These are phyloP conservation scores for Zaprionus lineosus DNA, from an alignment of 2,888 invertebrate species.

Conservation along the genomic window DNA sequence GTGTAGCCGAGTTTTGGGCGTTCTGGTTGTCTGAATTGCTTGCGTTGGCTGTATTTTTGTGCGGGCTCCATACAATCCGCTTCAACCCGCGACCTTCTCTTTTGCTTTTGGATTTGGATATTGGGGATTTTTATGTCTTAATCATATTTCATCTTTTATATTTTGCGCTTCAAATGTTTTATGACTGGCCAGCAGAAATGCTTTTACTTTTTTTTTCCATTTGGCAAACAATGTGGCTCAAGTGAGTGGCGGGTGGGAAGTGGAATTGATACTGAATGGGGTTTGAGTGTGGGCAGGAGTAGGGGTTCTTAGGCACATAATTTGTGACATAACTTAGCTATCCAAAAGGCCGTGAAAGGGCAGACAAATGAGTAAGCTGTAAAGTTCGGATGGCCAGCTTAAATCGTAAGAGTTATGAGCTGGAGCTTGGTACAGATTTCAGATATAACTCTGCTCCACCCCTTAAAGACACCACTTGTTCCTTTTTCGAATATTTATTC, in stretches of 20 bases:
- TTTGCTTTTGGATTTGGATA: not conserved
- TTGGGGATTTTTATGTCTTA: conserved; percentile 61
- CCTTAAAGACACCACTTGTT: too few species aligned
- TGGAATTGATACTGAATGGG: too few species aligned
- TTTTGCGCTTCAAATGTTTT: conserved; percentile 68
- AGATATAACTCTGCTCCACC: too few species aligned
- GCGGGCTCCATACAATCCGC: too few species aligned
- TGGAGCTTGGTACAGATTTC: too few species aligned
- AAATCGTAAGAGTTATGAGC: conserved; percentile 27
- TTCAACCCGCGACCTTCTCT: conserved; percentile 22
- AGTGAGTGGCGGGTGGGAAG: too few species aligned
- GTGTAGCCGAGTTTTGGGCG: conserved; percentile 36
- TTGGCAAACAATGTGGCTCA: conserved; percentile 16
- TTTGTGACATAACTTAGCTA: conserved; percentile 53
- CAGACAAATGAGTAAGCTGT: conserved; percentile 19
- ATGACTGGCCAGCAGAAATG: conserved; percentile 34
- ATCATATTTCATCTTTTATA: conserved; percentile 75
- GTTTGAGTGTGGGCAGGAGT: conserved; percentile 1
- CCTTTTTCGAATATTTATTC: too few species aligned
- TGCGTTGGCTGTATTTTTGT: conserved; percentile 54
- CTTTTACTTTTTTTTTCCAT: conserved; percentile 14
- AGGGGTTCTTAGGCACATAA: conserved; percentile 19
- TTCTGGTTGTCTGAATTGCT: conserved; percentile 41
- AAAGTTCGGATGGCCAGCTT: conserved; percentile 3
- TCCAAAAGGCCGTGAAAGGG: conserved; percentile 42